These are phyloP conservation scores for Syngnathoides biaculeatus DNA, from an alignment of 2,113 vertebrate genomes.

Conservation along the genomic window DNA sequence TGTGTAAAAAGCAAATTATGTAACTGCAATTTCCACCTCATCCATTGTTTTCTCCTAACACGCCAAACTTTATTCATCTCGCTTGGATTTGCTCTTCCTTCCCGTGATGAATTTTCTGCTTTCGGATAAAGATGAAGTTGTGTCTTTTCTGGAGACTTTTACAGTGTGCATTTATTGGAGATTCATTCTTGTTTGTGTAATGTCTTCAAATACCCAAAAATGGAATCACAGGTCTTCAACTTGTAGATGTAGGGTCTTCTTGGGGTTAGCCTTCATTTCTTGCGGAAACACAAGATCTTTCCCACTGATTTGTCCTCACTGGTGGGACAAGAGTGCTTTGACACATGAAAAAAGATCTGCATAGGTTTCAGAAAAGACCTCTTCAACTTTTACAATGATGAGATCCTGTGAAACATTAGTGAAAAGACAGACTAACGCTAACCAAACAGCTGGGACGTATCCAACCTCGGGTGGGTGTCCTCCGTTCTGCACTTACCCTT, in stretches of 20 bases:
- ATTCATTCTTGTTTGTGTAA: neutral
- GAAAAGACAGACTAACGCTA: slow-evolving; percentile 12
- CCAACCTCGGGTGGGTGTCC: neutral
- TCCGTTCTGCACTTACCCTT: slow-evolving; percentile 61
- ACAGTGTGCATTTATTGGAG: neutral
- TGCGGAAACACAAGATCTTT: neutral
- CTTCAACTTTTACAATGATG: neutral
- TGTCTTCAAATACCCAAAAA: no score
- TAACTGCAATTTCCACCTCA: slow-evolving; percentile 1
- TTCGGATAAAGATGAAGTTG: neutral
- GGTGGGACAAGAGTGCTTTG: neutral
- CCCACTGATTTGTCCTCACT: neutral
- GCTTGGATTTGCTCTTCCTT: neutral
- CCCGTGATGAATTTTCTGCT: no score
- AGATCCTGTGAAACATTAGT: neutral
- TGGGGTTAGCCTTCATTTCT: neutral
- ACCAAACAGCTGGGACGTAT: slow-evolving; percentile 24
- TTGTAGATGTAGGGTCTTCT: neutral
- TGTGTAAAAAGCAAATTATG: neutral
- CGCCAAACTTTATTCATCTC: neutral
- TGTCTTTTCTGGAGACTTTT: neutral
- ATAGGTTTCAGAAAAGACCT: neutral
- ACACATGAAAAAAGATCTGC: neutral
- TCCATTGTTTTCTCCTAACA: slow-evolving; percentile 20
- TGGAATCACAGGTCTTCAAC: neutral